Percentiles rank a stretch among this genome's conserved stretches.
These are phyloP conservation scores for Diabrotica virgifera DNA, from an alignment of 1,140 invertebrate species.

Conservation along the genomic window DNA sequence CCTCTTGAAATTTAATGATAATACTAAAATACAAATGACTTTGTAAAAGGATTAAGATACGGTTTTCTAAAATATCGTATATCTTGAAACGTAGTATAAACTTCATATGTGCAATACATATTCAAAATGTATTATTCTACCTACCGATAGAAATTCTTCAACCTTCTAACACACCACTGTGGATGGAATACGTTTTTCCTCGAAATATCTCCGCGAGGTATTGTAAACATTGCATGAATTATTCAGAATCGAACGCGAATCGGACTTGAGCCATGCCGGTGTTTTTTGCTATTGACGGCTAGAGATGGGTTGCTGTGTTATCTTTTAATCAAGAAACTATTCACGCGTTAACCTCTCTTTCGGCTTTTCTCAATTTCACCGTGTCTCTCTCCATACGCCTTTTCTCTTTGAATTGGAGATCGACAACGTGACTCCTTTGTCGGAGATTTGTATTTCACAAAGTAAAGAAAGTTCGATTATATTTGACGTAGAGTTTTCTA, in stretches of 20 bases:
- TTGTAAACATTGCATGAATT: constrained; percentile 20
- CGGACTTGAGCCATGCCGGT: constrained; percentile 5
- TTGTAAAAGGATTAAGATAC: no score
- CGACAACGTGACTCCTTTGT: background rate
- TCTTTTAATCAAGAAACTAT: constrained; percentile 1
- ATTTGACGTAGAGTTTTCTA: no score
- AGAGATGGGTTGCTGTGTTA: background rate
- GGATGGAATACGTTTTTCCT: constrained; percentile 1
- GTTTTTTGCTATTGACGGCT: background rate
- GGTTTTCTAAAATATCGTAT: no score
- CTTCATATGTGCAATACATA: no score
- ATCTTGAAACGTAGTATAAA: no score
- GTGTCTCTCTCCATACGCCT: background rate
- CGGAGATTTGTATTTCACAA: no score
- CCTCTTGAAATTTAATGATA: no score
- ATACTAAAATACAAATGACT: no score
- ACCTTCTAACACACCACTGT: background rate
- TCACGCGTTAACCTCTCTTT: background rate
- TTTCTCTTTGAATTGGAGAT: background rate
- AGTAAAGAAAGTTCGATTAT: no score
- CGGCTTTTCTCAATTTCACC: background rate
- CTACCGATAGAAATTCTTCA: no score
- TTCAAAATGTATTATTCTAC: no score
- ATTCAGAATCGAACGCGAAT: constrained; percentile 6
- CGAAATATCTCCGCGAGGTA: constrained; percentile 14